Evolutionary conservation across 2,113 vertebrate genomes (phyloP).

Genomic region (Seriola rivoliana): DNA sequence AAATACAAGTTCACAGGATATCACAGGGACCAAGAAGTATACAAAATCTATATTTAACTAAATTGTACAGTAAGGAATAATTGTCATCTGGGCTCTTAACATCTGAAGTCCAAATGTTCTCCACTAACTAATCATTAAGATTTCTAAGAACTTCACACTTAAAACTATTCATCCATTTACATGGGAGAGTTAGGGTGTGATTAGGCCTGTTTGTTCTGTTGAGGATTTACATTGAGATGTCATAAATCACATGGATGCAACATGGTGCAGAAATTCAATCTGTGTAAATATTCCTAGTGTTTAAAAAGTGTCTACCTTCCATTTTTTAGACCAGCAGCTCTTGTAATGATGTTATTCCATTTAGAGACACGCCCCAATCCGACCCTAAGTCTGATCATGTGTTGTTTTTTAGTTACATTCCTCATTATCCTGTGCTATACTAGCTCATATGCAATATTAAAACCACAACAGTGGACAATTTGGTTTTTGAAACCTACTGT

Average conservation of each 20-base stretch:
- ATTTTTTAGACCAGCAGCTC: not conserved
- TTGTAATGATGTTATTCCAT: not conserved
- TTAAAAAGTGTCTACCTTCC: not conserved
- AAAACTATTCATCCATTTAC: slow-evolving; percentile 1
- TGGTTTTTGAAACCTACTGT: slow-evolving; percentile 58
- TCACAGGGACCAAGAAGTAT: not conserved
- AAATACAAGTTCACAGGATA: slow-evolving; percentile 1
- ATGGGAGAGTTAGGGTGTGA: not conserved
- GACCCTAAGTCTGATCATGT: not conserved
- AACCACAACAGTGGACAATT: not conserved
- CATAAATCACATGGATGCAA: slow-evolving; percentile 7
- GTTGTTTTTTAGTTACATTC: not conserved
- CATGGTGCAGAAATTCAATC: not conserved
- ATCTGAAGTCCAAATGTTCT: slow-evolving; percentile 18
- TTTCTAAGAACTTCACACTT: slow-evolving; percentile 25
- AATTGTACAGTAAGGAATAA: not conserved
- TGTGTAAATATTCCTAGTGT: not conserved
- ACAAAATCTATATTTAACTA: slow-evolving; percentile 14
- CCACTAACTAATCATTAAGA: not conserved
- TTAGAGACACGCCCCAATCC: not conserved
- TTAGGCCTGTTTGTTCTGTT: slow-evolving; percentile 12
- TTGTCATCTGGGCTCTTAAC: not conserved
- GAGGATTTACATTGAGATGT: not conserved
- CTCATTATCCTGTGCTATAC: not conserved
- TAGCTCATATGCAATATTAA: not conserved